These are phyloP conservation scores for Epiblema foenella DNA, from an alignment of 2,888 invertebrate species.

Conservation along the genomic window DNA sequence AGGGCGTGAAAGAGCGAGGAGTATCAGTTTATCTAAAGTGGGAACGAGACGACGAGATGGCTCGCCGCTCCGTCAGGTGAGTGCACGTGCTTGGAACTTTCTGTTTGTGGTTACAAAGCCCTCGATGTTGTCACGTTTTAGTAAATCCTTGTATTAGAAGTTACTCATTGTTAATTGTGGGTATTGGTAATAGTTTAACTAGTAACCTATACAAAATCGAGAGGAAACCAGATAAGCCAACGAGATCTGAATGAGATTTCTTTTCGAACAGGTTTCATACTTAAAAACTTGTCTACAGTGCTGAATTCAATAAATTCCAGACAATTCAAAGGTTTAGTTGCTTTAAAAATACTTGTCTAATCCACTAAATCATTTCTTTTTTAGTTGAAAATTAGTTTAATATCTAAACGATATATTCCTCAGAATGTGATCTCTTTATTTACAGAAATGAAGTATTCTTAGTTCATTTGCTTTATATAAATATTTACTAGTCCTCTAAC, in stretches of 20 bases:
- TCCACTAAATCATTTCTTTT: background rate
- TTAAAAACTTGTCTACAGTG: too few relatives aligned
- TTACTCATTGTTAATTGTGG: background rate
- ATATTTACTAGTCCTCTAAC: background rate
- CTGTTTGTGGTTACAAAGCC: slow-evolving; percentile 53
- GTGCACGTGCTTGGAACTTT: slow-evolving; percentile 80
- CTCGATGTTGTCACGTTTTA: background rate
- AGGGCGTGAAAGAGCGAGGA: slow-evolving; percentile 82
- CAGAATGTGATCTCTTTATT: background rate
- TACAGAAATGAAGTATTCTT: background rate
- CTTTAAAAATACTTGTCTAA: background rate
- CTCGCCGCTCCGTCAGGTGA: slow-evolving; percentile 79
- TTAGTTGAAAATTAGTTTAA: too few relatives aligned
- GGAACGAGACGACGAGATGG: slow-evolving; percentile 81
- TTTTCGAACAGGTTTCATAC: too few relatives aligned
- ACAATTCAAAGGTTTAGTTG: background rate
- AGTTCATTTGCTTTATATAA: background rate
- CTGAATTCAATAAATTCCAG: too few relatives aligned
- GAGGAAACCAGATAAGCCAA: too few relatives aligned
- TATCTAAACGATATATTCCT: background rate
- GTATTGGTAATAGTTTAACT: background rate
- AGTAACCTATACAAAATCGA: too few relatives aligned
- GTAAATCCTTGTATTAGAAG: background rate
- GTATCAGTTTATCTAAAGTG: slow-evolving; percentile 70
- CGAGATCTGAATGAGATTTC: too few relatives aligned